Base-by-base conservation (phyloP, 2,888 invertebrate genomes). In the Hirtodrosophila cameraria region DNA sequence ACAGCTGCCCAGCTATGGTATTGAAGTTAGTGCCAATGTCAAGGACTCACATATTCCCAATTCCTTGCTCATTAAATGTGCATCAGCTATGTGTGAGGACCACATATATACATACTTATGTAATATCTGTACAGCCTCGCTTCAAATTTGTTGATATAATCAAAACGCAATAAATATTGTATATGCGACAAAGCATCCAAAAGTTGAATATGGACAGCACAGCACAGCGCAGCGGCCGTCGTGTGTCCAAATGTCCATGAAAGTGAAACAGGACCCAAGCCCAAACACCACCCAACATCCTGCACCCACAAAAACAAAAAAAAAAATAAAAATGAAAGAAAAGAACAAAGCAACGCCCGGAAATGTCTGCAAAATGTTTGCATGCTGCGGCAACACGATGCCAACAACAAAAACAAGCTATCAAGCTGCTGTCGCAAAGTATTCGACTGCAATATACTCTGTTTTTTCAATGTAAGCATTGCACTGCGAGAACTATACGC, bases 101-200 rank as follows among this genome's bases (percentile, higher is more conserved):
- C 23, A 6, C 8, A 23, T 6, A 8, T 23, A 20, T 23, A 8
- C 8, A 5, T 8, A 7, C 23, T 2, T 23, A 6, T 20, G 18
- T 20, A 3, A 5, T 20, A 5, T 20, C 18, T 20, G 3, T 20
- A 20, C 18, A 20, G 18, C 18, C 23, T 2, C 23, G 6, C 28
- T 38, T 53, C 25, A 50, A 28, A 15, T 31, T 35, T 27, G 33
- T 39, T 33, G n/a, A 53, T 78, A 62, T 80, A 80, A 80, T 80
- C 81, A 80, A 80, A 80, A 80, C 67, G 85, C 75, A 80, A 80
- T 80, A 80, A 80, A 80, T 80, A 86, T 86, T 84, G 70, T 71
- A 84, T 83, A 79, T 86, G 81, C 76, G 76, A 69, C 64, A 65
- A 69, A 66, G 69, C 62, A 79, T 65, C 60, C 75, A 62, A 68